These are phyloP conservation scores for Yponomeuta cagnagella DNA, from an alignment of 2,888 invertebrate species.

Conservation along the genomic window DNA sequence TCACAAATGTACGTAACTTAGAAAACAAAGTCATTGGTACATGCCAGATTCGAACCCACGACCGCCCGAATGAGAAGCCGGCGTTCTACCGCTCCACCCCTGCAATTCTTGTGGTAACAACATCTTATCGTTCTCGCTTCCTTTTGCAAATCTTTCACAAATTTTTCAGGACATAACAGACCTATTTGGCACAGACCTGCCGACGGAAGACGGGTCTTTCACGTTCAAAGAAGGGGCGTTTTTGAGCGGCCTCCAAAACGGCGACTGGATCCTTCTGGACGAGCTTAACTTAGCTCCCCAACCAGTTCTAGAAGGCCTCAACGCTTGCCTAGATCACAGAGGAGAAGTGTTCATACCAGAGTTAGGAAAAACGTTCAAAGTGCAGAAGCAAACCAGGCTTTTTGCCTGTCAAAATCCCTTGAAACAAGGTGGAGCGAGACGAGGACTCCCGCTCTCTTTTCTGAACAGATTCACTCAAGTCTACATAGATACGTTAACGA, in stretches of 20 bases:
- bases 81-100: no score
- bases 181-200: constrained; percentile 98
- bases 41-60: no score
- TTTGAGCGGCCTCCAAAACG: constrained; percentile 91
- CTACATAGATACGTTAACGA: constrained; percentile 78
- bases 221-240: constrained; percentile 98
- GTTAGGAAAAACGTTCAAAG: constrained; percentile 88
- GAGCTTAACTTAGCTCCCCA: constrained; percentile 99
- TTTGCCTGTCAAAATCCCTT: constrained; percentile 99
- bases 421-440: constrained; percentile 95
- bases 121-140: no score
- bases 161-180: constrained; percentile 90
- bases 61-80: no score
- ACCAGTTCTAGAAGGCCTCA: constrained; percentile 97
- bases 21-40: no score
- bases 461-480: constrained; percentile 98
- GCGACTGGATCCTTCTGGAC: constrained; percentile 97
- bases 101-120: no score
- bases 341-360: constrained; percentile 98
- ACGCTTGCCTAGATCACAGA: constrained; percentile 98
- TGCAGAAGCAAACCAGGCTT: constrained; percentile 86
- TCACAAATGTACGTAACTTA: no score
- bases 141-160: no score
- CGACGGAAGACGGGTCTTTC: constrained; percentile 95
- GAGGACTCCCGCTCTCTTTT: constrained; percentile 97